A percentile compares a stretch with the other conserved stretches of the same genome.
Conservation (phyloP, 2,888 invertebrate species). For the Drosophila putrida region DNA sequence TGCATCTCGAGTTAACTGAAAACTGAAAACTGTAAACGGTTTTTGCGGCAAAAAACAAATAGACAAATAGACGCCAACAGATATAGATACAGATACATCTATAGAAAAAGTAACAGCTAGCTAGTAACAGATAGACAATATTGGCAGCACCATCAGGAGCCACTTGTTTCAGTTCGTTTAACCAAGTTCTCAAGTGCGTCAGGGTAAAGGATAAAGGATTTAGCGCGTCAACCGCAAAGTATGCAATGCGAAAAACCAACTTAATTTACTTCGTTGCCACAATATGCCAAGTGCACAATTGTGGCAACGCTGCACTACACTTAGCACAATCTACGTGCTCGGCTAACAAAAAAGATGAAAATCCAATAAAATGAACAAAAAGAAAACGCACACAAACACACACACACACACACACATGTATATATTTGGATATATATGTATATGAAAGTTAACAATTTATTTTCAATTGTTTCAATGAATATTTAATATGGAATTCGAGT, state of each 20-base stretch:
- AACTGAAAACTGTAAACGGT: slow-evolving; percentile 59
- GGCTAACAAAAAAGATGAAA: slow-evolving; percentile 1
- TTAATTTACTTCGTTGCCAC: slow-evolving; percentile 45
- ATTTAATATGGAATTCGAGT: slow-evolving; percentile 3
- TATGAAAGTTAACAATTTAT: slow-evolving; percentile 20
- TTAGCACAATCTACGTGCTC: slow-evolving; percentile 9
- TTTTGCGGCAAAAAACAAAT: slow-evolving; percentile 46
- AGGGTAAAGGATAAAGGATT: slow-evolving; percentile 33
- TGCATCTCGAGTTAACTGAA: slow-evolving; percentile 49
- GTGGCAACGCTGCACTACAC: slow-evolving; percentile 25
- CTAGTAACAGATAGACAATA: slow-evolving; percentile 37
- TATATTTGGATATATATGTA: not conserved
- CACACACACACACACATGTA: too few species aligned
- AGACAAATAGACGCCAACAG: slow-evolving; percentile 10
- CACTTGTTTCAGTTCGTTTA: slow-evolving; percentile 55
- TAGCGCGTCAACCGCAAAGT: slow-evolving; percentile 47
- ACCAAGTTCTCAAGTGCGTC: slow-evolving; percentile 55
- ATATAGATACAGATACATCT: slow-evolving; percentile 2
- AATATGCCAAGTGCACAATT: slow-evolving; percentile 17
- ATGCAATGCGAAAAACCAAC: slow-evolving; percentile 53
- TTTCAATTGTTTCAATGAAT: slow-evolving; percentile 18
- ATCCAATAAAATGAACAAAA: not conserved
- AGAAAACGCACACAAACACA: too few species aligned
- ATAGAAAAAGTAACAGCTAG: slow-evolving; percentile 6
- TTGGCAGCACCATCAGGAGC: slow-evolving; percentile 22